Evolutionary conservation across 2,113 vertebrate species (phyloP).

Genomic region (Ictidomys tridecemlineatus): DNA sequence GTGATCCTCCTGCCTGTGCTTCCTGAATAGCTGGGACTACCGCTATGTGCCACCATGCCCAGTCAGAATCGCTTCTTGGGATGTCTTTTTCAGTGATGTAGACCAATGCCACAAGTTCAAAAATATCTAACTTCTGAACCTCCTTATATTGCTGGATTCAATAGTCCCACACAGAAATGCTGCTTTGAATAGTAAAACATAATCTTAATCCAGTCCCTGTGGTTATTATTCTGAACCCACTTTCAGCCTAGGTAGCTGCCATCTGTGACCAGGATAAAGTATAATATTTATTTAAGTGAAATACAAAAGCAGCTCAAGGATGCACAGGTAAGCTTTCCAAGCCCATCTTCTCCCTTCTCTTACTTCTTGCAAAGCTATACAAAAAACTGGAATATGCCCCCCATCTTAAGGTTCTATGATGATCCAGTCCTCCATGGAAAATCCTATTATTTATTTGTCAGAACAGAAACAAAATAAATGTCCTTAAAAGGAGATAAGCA

Average conservation of each 20-base stretch:
- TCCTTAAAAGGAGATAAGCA: conserved; percentile 75
- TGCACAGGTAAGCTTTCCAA: not conserved
- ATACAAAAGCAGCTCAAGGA: not conserved
- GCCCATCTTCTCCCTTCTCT: not conserved
- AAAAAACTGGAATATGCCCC: not conserved
- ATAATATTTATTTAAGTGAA: not conserved
- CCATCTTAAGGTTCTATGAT: not conserved
- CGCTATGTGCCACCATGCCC: too few species aligned
- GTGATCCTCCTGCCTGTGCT: too few species aligned
- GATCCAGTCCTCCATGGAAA: conserved; percentile 30
- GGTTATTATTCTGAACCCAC: not conserved
- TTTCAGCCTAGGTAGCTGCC: not conserved
- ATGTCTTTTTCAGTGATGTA: not conserved
- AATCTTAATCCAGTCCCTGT: not conserved
- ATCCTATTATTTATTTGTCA: conserved; percentile 49
- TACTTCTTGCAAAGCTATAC: not conserved
- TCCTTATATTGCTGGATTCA: not conserved
- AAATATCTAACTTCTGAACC: not conserved
- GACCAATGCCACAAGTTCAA: not conserved
- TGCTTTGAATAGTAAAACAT: not conserved
- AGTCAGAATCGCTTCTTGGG: not conserved
- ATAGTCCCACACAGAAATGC: not conserved
- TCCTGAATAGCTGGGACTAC: too few species aligned
- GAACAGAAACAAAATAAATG: conserved; percentile 67
- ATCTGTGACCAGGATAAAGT: not conserved